A percentile compares a stretch with the other conserved stretches of the same genome.
Evolutionary conservation across 2,888 invertebrate genomes (phyloP).

Genomic region (Machimus rusticus): DNA sequence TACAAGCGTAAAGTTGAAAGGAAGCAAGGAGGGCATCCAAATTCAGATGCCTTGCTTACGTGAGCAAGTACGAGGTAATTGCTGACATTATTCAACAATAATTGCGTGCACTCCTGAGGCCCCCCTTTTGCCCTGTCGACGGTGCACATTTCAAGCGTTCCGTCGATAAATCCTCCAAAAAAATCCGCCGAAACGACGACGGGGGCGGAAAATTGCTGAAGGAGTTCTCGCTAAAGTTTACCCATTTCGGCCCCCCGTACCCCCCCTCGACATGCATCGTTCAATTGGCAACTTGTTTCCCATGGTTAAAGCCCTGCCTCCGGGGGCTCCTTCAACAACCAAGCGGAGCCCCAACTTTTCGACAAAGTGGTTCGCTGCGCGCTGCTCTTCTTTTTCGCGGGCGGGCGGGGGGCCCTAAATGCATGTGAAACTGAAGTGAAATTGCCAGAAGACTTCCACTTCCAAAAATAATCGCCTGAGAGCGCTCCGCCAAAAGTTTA

Average conservation of each 20-base stretch:
- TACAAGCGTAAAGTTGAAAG: not conserved
- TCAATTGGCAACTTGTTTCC: conserved; percentile 1
- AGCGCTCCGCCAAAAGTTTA: not conserved
- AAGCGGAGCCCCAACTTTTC: not conserved
- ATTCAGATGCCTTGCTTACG: not conserved
- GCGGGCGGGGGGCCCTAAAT: not conserved
- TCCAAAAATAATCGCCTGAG: conserved; percentile 1
- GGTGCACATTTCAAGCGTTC: not conserved
- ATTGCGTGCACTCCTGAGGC: not conserved
- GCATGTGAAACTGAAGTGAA: conserved; percentile 1
- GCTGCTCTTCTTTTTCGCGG: not conserved
- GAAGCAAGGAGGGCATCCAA: not conserved
- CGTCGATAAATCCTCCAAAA: not conserved
- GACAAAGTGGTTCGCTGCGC: not conserved
- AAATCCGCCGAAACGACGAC: not conserved
- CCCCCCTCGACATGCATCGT: not conserved
- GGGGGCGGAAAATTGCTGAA: not conserved
- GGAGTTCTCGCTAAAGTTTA: not conserved
- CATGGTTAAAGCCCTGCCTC: not conserved
- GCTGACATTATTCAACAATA: not conserved
- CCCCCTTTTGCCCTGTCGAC: not conserved
- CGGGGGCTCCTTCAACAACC: not conserved
- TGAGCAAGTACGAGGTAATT: not conserved
- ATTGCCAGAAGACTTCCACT: conserved; percentile 7
- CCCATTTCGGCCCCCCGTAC: not conserved